phyloP scores from a whole-genome alignment of 2,888 invertebrate genomes.

The Himalopsyche anomala region DNA sequence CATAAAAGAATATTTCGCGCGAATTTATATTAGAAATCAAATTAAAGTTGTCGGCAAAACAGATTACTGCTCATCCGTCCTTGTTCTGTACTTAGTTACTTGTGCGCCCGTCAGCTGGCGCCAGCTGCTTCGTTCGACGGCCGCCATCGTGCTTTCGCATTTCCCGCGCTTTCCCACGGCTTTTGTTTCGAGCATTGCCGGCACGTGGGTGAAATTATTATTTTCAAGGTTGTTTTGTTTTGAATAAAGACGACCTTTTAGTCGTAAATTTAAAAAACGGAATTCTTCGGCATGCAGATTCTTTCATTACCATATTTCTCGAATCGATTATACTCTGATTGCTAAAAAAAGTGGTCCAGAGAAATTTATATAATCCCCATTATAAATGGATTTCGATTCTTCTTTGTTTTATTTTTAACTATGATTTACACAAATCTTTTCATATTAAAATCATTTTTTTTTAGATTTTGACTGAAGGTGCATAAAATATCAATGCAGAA shows the following conservation, averaged over 20 bases:
- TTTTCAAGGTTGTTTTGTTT: slow-evolving; percentile 23
- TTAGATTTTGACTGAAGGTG: too few relatives aligned
- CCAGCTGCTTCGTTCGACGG: slow-evolving; percentile 20
- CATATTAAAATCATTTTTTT: too few relatives aligned
- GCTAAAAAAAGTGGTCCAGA: neutral
- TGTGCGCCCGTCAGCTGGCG: slow-evolving; percentile 29
- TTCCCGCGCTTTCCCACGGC: slow-evolving; percentile 38
- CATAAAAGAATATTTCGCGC: neutral
- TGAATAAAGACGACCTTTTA: neutral
- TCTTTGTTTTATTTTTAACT: neutral
- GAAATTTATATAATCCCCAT: neutral
- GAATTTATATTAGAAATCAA: slow-evolving; percentile 23
- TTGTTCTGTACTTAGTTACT: slow-evolving; percentile 38
- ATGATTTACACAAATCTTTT: too few relatives aligned
- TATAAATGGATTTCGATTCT: slow-evolving; percentile 16
- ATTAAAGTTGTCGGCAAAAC: slow-evolving; percentile 23
- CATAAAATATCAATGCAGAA: too few relatives aligned
- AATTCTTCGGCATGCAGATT: neutral
- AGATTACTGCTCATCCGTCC: slow-evolving; percentile 40
- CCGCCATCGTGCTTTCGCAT: slow-evolving; percentile 29
- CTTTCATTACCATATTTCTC: slow-evolving; percentile 12
- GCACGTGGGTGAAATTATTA: slow-evolving; percentile 34
- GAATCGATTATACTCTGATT: neutral
- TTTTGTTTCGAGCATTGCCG: slow-evolving; percentile 40
- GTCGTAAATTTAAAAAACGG: neutral